phyloP scores from a whole-genome alignment of 2,888 invertebrate genomes.

The Agriopis marginaria region DNA sequence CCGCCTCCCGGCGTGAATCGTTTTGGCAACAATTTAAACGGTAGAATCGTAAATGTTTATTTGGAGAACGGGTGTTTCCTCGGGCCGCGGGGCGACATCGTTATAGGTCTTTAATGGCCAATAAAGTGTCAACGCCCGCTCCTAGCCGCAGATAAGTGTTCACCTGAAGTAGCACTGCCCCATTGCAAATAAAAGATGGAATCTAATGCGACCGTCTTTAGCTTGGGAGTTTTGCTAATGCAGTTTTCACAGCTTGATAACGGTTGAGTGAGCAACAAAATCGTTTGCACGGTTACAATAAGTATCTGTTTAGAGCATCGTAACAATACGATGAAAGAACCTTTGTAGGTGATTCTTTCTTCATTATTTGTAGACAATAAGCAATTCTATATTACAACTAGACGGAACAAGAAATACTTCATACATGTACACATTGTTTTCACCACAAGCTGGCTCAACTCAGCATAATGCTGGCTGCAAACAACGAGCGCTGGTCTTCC shows the following conservation, averaged over 20 bases:
- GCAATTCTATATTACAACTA: too few species aligned
- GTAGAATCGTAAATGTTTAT: conserved; percentile 82
- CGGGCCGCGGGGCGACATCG: conserved; percentile 73
- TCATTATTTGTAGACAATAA: background rate
- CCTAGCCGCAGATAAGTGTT: conserved; percentile 69
- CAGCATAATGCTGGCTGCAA: too few species aligned
- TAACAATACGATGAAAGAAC: conserved; percentile 17
- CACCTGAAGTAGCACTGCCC: conserved; percentile 66
- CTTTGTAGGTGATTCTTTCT: conserved; percentile 6
- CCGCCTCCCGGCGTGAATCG: conserved; percentile 72
- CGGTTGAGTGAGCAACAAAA: conserved; percentile 17
- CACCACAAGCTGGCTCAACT: too few species aligned
- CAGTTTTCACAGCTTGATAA: conserved; percentile 37
- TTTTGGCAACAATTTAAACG: conserved; percentile 82
- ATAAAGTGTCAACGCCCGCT: conserved; percentile 80
- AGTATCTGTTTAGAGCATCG: conserved; percentile 15
- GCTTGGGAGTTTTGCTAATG: conserved; percentile 33
- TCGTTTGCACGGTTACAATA: conserved; percentile 16
- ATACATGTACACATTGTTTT: too few species aligned
- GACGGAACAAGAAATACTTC: too few species aligned
- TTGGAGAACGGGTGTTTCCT: conserved; percentile 72
- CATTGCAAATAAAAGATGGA: conserved; percentile 44
- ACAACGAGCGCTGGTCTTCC: too few species aligned
- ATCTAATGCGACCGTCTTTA: conserved; percentile 39
- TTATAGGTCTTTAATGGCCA: conserved; percentile 82